Evolutionary conservation across 2,797 vertebrate species (phyloP), one percentile per base, ranked within the genome.

Genomic region (Anabacerthia variegaticeps): DNA sequence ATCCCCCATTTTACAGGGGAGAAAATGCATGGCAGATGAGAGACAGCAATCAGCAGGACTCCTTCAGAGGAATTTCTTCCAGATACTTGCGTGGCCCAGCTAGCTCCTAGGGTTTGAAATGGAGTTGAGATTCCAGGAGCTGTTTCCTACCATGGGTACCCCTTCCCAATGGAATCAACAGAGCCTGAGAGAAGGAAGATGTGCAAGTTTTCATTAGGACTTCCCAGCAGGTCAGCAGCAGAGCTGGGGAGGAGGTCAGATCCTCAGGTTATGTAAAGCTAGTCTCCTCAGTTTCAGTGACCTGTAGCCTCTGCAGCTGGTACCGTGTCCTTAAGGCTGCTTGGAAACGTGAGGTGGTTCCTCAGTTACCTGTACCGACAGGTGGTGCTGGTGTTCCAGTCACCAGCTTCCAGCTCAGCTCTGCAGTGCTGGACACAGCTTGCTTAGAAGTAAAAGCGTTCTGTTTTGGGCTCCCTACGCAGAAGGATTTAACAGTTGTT

Each of bases 311-410:
- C 23, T 55, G 39, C 41, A n/a, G 24, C 37, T 88, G 54, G 7
- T 34, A 13, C 21, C 1, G 14, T 41, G 26, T 65, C 32, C n/a
- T 26, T 9, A n/a, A 28, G n/a, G 52, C 54, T 23, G 10, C 43
- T 83, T 54, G 63, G 68, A 86, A 81, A 34, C 19, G 4, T 13
- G 16, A 84, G 32, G 32, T 59, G 32, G 39, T 49, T 82, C 56
- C 61, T 48, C 34, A 23, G 77, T 61, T 69, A 67, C 65, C 41
- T 48, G 7, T 20, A 54, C 80, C 77, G 0, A 54, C 69, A 95
- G 94, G 46, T 88, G 80, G 83, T 89, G 93, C 93, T 95, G 59
- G 37, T 69, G 77, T 46, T 90, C 59, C 36, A 65, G 30, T 51
- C 77, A 34, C 9, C 59, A 5, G 39, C 28, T 59, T 69, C 6